Base-by-base conservation (phyloP, 2,888 invertebrate genomes). In the Drosophila mercatorum region DNA sequence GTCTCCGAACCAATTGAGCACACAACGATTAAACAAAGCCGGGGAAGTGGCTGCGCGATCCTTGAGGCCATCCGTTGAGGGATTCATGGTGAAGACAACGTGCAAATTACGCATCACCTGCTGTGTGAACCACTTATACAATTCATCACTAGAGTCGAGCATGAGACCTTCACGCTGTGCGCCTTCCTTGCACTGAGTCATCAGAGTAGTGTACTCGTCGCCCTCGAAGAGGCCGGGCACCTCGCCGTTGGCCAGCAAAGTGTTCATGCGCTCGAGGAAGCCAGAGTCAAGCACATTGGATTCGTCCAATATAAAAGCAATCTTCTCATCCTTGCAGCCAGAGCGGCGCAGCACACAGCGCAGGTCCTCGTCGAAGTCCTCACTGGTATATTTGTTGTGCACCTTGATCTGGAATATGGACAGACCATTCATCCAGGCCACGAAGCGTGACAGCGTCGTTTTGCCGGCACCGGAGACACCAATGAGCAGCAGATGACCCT, bases 11-110 rank as follows among this genome's bases (percentile, higher is more conserved):
- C 99, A 99, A 93, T 99, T 99, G 85, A 99, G 95, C 12, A 99
- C 99, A 93, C 99, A 99, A 93, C 99, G 95, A 94, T 99, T 99
- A 95, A 99, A 99, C 66, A 99, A 94, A 5, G 99, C 99, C 38
- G 99, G 99, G 6, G 99, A 99, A 0, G 99, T 99, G 11, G 99
- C 98, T 0, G 99, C 99, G 75, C 99, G 95, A 93, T 99, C 99
- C 93, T 99, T 99, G 49, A 99, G 94, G 0, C 99, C 99, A 91
- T 99, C 99, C 0, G 98, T 97, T 0, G 98, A 98, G 10, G 99
- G 99, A 94, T 99, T 99, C 99, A 99, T 99, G 0, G 99, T 99
- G 94, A 99, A 99, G 51, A 99, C 99, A 11, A 99, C 99, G 93
- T 99, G 99, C 56, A 99, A 94, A 93, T 99, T 99, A 75, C 97